Conservation (phyloP, 2,888 invertebrate genomes). For the Tanypteryx hageni region DNA sequence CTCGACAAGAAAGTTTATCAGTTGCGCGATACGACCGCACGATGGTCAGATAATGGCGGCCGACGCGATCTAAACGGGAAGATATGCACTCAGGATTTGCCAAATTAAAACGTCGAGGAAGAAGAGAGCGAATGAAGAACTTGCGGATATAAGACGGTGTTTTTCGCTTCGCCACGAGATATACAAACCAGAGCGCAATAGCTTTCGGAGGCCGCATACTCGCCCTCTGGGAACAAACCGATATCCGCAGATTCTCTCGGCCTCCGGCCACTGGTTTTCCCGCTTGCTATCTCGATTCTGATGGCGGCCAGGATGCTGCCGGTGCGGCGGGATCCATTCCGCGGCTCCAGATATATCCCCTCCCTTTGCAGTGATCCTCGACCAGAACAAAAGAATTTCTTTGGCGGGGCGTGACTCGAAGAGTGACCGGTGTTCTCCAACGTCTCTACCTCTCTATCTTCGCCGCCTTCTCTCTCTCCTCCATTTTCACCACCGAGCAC, state of each 20-base stretch:
- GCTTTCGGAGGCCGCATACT: neutral
- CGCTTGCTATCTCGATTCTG: neutral
- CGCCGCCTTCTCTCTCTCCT: constrained; percentile 32
- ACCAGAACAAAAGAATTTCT: constrained; percentile 4
- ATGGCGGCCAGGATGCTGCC: neutral
- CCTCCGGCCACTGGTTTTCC: neutral
- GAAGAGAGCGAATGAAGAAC: too few relatives aligned
- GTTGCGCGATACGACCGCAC: too few relatives aligned
- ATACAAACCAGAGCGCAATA: too few relatives aligned
- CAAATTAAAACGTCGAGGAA: too few relatives aligned
- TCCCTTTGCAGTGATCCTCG: constrained; percentile 13
- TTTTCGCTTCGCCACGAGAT: too few relatives aligned
- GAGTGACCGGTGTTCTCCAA: constrained; percentile 39
- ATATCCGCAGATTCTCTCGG: constrained; percentile 16
- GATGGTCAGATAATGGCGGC: too few relatives aligned
- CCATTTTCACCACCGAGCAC: constrained; percentile 36
- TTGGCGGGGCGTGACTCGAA: neutral
- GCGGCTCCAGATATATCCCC: too few relatives aligned
- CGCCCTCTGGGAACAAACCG: neutral
- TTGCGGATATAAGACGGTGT: too few relatives aligned
- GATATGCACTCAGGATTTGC: too few relatives aligned
- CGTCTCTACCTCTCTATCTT: constrained; percentile 19
- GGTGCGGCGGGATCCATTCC: neutral
- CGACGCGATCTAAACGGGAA: too few relatives aligned
- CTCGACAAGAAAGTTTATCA: too few relatives aligned